Percentiles rank a stretch among this genome's conserved stretches.
These are phyloP conservation scores for Anthoscopus minutus DNA, from an alignment of 2,113 vertebrate genomes.

Conservation along the genomic window DNA sequence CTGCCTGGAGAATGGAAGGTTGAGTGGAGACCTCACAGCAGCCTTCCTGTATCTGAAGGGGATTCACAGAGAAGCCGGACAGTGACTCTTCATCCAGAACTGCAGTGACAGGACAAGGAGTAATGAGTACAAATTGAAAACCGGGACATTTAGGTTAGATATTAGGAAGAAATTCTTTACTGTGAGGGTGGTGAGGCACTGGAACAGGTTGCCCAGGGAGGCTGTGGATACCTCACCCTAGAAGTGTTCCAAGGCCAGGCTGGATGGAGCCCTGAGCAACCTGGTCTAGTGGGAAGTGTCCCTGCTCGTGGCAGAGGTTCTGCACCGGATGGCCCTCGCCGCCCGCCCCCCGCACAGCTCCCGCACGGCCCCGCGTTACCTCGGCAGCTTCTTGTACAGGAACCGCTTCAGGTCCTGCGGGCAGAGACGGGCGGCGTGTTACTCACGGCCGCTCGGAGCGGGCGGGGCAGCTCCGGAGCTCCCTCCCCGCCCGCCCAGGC, in stretches of 20 bases:
- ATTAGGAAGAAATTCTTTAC: not conserved
- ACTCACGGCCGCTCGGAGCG: not conserved
- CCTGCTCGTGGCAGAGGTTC: not conserved
- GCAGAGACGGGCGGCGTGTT: not conserved
- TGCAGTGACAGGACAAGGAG: not conserved
- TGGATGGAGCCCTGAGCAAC: not conserved
- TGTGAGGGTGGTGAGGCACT: not conserved
- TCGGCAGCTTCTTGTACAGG: slow-evolving; percentile 93
- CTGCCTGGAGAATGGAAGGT: not conserved
- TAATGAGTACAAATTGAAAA: not conserved
- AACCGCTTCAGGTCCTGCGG: slow-evolving; percentile 90
- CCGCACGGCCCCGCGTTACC: slow-evolving; percentile 66
- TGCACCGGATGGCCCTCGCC: not conserved
- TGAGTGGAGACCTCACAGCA: not conserved
- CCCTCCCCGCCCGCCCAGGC: not conserved
- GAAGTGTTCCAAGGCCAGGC: not conserved
- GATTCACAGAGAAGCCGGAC: not conserved
- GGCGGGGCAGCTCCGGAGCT: not conserved
- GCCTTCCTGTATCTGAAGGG: not conserved
- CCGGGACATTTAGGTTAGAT: not conserved
- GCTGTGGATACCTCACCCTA: not conserved
- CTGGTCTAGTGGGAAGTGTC: not conserved
- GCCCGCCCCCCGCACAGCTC: not conserved
- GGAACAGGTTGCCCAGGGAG: not conserved
- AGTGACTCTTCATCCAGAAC: not conserved